Conservation (phyloP, 1,140 invertebrate genomes). For the Drosophila guanche region DNA sequence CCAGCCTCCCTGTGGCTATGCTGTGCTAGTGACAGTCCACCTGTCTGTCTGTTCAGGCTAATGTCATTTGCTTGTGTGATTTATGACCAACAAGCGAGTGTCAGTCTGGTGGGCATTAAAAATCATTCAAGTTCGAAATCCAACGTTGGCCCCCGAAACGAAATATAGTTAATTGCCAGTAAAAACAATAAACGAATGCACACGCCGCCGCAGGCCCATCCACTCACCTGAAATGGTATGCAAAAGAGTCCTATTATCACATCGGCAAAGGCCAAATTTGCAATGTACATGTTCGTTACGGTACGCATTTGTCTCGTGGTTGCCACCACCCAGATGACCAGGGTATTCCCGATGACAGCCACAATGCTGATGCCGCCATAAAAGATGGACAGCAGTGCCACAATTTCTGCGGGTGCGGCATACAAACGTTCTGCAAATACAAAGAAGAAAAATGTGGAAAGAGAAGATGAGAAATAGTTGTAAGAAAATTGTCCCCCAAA, state of each 20-base stretch:
- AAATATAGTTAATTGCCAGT: slow-evolving; percentile 6
- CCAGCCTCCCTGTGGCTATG: slow-evolving; percentile 15
- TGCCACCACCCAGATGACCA: slow-evolving; percentile 92
- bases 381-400: slow-evolving; percentile 89
- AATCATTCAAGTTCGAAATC: slow-evolving; percentile 27
- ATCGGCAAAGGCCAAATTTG: slow-evolving; percentile 90
- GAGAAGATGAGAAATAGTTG: no score
- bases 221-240: slow-evolving; percentile 91
- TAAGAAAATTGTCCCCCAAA: no score
- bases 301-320: slow-evolving; percentile 90
- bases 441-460: not conserved
- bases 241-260: slow-evolving; percentile 91
- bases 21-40: not conserved
- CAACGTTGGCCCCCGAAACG: not conserved
- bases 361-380: slow-evolving; percentile 92
- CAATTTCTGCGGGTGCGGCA: slow-evolving; percentile 89
- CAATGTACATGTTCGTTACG: slow-evolving; percentile 92
- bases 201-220: not conserved
- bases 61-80: slow-evolving; percentile 31
- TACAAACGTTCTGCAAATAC: slow-evolving; percentile 84
- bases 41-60: slow-evolving; percentile 18
- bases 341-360: slow-evolving; percentile 91
- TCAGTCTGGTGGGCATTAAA: not conserved
- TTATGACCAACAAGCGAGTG: slow-evolving; percentile 11
- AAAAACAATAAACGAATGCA: slow-evolving; percentile 1